Percentiles rank a stretch among this genome's conserved stretches.
These are phyloP conservation scores for Papilio xuthus DNA, from an alignment of 1,140 invertebrate species.

Conservation along the genomic window DNA sequence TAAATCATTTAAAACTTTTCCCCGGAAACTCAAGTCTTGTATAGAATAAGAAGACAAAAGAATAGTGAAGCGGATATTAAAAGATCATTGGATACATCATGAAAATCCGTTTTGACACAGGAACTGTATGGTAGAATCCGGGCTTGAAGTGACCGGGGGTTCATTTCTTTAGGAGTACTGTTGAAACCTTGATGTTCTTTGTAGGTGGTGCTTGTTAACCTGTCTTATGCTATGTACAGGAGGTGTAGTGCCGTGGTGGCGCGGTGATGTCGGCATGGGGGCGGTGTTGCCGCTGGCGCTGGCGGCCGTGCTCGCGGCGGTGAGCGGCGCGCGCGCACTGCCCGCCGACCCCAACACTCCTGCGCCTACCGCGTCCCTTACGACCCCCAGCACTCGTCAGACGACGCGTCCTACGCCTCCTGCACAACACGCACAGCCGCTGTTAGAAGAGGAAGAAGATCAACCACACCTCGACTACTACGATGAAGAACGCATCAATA, in stretches of 20 bases:
- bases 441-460: constrained; percentile 62
- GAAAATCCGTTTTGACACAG: too few species aligned
- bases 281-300: constrained; percentile 66
- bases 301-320: constrained; percentile 67
- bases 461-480: constrained; percentile 65
- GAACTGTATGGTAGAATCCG: too few species aligned
- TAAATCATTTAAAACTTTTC: too few species aligned
- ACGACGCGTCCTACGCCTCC: constrained; percentile 49
- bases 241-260: constrained; percentile 48
- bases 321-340: constrained; percentile 60
- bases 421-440: constrained; percentile 47
- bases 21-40: too few species aligned
- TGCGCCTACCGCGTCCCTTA: constrained; percentile 63
- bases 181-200: constrained; percentile 35
- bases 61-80: too few species aligned
- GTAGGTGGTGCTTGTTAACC: constrained; percentile 40
- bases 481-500: constrained; percentile 72
- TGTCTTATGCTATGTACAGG: constrained; percentile 41
- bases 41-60: too few species aligned
- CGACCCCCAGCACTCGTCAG: constrained; percentile 45
- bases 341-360: constrained; percentile 51
- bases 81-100: too few species aligned
- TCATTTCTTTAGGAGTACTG: not conserved
- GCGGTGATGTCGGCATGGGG: constrained; percentile 79
- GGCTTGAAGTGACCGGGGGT: too few species aligned